Evolutionary conservation across 2,888 invertebrate species (phyloP).

Genomic region (Caenorhabditis doughertyi): DNA sequence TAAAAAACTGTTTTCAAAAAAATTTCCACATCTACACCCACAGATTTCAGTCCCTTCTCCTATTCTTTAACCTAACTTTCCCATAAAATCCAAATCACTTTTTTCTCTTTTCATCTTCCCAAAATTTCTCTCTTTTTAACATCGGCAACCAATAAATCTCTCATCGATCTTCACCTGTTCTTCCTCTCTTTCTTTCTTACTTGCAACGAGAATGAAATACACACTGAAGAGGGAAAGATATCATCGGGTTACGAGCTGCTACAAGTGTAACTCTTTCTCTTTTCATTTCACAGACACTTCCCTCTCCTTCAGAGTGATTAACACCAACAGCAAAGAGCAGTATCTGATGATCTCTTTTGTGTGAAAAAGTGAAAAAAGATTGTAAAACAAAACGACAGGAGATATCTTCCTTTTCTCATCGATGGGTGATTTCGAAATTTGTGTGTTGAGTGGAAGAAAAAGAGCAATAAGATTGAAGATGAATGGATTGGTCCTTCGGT

Average conservation of each 20-base stretch:
- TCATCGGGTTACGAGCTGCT: constrained; percentile 48
- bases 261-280: constrained; percentile 47
- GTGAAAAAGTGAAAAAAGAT: constrained; percentile 52
- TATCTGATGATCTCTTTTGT: constrained; percentile 3
- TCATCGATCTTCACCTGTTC: constrained; percentile 45
- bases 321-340: constrained; percentile 27
- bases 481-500: constrained; percentile 35
- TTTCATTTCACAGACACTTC: neutral
- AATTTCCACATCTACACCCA: neutral
- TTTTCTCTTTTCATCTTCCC: neutral
- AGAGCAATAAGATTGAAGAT: constrained; percentile 18
- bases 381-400: constrained; percentile 58
- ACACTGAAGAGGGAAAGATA: constrained; percentile 2
- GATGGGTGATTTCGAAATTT: constrained; percentile 35
- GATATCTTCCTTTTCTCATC: neutral
- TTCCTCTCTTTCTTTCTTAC: constrained; percentile 25
- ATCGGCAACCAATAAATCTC: constrained; percentile 37
- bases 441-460: neutral
- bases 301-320: constrained; percentile 27
- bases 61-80: constrained; percentile 16
- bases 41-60: neutral
- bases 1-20: no score
- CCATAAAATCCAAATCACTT: constrained; percentile 28
- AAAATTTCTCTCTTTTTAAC: constrained; percentile 12
- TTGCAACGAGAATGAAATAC: neutral